phyloP scores from a whole-genome alignment of 2,113 vertebrate genomes.

The Panthera leo region DNA sequence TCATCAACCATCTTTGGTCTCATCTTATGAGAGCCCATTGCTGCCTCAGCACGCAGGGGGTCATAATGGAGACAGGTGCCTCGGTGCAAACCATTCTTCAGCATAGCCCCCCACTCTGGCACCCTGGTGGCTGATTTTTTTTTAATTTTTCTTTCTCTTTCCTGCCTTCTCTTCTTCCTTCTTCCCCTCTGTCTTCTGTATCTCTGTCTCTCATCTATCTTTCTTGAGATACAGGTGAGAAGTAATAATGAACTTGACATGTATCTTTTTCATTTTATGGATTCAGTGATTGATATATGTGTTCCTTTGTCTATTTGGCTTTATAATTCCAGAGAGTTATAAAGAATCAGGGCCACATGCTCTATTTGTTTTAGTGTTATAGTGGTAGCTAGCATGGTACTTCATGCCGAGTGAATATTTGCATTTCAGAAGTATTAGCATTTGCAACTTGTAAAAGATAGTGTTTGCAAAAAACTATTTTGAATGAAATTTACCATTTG shows the following conservation, averaged over 20 bases:
- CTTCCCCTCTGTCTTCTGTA: background rate
- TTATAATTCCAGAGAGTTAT: slow-evolving; percentile 23
- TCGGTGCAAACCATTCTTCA: background rate
- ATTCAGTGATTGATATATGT: background rate
- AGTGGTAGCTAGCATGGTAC: background rate
- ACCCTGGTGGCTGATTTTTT: background rate
- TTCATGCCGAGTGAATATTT: slow-evolving; percentile 56
- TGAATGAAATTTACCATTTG: slow-evolving; percentile 56
- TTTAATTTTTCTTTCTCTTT: background rate
- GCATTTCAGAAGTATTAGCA: slow-evolving; percentile 53
- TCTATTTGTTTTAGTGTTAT: slow-evolving; percentile 22
- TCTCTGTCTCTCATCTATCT: background rate
- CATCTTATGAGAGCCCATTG: background rate
- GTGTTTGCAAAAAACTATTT: slow-evolving; percentile 33
- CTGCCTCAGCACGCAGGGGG: background rate
- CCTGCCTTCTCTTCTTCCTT: background rate
- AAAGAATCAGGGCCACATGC: background rate
- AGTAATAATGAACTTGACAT: slow-evolving; percentile 2
- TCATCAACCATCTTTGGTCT: background rate
- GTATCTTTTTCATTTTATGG: slow-evolving; percentile 5
- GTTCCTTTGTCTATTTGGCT: slow-evolving; percentile 8
- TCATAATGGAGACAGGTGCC: background rate
- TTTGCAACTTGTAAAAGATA: slow-evolving; percentile 47
- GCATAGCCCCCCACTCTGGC: too few relatives aligned
- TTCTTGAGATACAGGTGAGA: background rate